Evolutionary conservation across 2,888 invertebrate species (phyloP), one percentile per base, ranked within the genome.

Genomic region (Clistopyga incitator): DNA sequence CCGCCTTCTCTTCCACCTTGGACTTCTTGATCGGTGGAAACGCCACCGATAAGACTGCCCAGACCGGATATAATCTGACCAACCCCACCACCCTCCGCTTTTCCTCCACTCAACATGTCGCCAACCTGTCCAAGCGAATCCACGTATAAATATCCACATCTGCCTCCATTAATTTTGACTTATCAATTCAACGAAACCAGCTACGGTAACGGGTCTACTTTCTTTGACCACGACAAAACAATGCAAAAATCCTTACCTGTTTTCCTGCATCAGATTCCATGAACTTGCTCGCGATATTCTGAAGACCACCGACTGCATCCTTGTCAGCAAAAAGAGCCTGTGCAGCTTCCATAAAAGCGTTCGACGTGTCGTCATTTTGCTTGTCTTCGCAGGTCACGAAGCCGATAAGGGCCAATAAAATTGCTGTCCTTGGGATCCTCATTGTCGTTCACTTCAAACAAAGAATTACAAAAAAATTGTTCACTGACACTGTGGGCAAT

Each of bases 241-340:
- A 71, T 72, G 38, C 76, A 45, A 71, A 68, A 82, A 34, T 78
- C 64, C 93, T 94, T 23, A 95, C 90, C 88, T 95, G 95, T 90
- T 95, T 95, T 0, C 95, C 95, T 34, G 95, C 94, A 75, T 95
- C 96, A 0, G 96, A 95, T 87, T 96, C 96, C 94, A 97, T 95
- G 67, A 97, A 94, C 42, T 94, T 95, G 0, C 95, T 96, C 11
- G 97, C 94, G 65, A 97, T 93, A 10, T 95, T 95, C 0, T 96
- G 96, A 0, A 97, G 93, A 1, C 95, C 95, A 0, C 94, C 95
- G 65, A 95, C 90, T 11, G 92, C 88, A 47, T 94, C 88, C 88
- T 95, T 95, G 88, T 95, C 95, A 88, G 96, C 95, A 56, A 97
- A 94, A 77, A 97, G 94, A 20, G 95, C 94, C 2, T 96, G 95